Evolutionary conservation across 2,888 invertebrate genomes (phyloP), one percentile per base, ranked within the genome.

Genomic region (Chymomyza caudatula): DNA sequence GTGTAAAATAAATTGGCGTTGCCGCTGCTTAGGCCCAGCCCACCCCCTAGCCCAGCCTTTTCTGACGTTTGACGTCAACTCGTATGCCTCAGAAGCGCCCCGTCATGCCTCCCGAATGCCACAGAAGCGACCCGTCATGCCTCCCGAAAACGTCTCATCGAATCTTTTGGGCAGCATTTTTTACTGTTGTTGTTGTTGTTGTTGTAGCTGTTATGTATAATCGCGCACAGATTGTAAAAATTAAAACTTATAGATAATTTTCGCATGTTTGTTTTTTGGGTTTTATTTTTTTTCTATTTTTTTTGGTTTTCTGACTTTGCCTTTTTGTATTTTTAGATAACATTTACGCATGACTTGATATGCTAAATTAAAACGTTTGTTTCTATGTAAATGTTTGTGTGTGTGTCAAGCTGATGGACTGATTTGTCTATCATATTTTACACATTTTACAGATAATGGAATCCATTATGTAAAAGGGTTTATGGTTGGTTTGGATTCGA

Each of bases 181-280:
- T 57, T 70, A 60, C 60, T 59, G 52, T 65, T 69, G 22, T 56
- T 65, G 37, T 61, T 58, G 58, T 23, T 20, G 53, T 53, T 69
- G 64, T 56, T 63, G 49, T 69, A 58, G 60, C 61, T 64, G 47
- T 52, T 66, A 22, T 69, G 57, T 83, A 81, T 81, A 82, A 82
- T 82, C 87, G 87, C 85, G 67, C 80, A 79, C 83, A 83, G 74
- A 86, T 82, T 86, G 87, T 82, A 82, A 82, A 82, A 86, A 85
- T 82, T 82, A 85, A 85, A 86, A 82, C 85, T 85, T 85, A 86
- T 81, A 81, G 86, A 81, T 81, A 85, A 86, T 85, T 81, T 80
- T 81, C 86, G 86, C 80, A 86, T 81, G 80, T 86, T 85, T 78
- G 75, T 67, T 69, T 70, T 69, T 54, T 17, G 59, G 23, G 51